Evolutionary conservation across 2,888 invertebrate species (phyloP), one percentile per base, ranked within the genome.

Genomic region (Chromoteleia sp.): DNA sequence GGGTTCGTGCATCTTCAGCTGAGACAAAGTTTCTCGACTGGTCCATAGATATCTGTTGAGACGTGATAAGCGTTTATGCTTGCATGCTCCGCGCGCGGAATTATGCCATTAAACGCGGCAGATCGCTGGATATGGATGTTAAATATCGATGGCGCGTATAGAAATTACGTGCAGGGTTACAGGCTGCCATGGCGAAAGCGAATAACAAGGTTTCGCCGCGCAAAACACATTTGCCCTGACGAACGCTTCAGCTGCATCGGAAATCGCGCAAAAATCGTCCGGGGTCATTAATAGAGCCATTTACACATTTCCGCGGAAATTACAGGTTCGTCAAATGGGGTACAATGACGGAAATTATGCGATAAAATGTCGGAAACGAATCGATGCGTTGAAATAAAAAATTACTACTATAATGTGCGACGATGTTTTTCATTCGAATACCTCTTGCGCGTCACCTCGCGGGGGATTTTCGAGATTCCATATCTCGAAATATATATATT

Each of bases 71-170:
- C 67, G 68, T 77, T 70, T 80, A 78, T 67, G 78, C 83, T 76
- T 80, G 75, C 48, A 84, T 82, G 82, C 83, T 83, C 73, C 65
- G 76, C 75, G 77, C 65, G 75, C 78, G 71, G 83, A 75, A 86
- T 87, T 85, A 86, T 86, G 84, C 85, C 83, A 87, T 87, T 87
- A 86, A 83, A 75, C 15, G 67, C 65, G 63, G 79, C 83, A 84
- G 84, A 86, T 85, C 83, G 82, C 82, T 82, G 75, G 83, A 84
- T 85, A 85, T 85, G 84, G 86, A 85, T 86, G 85, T 85, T 86
- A 84, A 86, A 86, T 86, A 85, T 85, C 83, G 77, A 83, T 58
- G 68, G 63, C 43, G 77, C 65, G 70, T 74, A 58, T 52, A 77
- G 65, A 77, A 80, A 80, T 77, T 83, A 80, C 80, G 80, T 81